Evolutionary conservation across 2,797 vertebrate species (phyloP).

Genomic region (Thalassophryne amazonica): DNA sequence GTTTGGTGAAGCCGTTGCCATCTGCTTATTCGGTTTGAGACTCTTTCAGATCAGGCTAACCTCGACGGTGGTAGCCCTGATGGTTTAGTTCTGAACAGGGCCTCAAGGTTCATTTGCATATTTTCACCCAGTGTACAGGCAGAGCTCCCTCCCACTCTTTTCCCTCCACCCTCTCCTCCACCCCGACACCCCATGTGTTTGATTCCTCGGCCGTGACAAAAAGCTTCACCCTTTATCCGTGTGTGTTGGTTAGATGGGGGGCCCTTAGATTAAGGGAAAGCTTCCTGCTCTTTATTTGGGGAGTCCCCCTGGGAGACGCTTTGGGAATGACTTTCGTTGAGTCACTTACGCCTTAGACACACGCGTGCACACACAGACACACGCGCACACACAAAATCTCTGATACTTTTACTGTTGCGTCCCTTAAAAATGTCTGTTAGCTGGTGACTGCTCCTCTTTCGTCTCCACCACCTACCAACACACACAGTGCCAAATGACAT

Average conservation of each 20-base stretch:
- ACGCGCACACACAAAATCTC: constrained; percentile 29
- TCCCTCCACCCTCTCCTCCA: constrained; percentile 9
- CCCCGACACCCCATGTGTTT: constrained; percentile 65
- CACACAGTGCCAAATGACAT: too few relatives aligned
- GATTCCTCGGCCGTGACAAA: constrained; percentile 82
- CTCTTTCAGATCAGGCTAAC: constrained; percentile 55
- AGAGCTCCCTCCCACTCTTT: constrained; percentile 28
- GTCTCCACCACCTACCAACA: too few relatives aligned
- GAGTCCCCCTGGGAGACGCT: constrained; percentile 67
- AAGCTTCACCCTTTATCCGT: constrained; percentile 78
- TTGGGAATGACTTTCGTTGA: constrained; percentile 69
- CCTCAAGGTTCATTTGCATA: constrained; percentile 70
- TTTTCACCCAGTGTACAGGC: constrained; percentile 63
- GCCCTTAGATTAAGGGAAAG: constrained; percentile 82
- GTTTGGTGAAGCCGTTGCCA: constrained; percentile 41
- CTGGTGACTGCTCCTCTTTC: too few relatives aligned
- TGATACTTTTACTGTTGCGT: constrained; percentile 39
- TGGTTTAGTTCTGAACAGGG: constrained; percentile 57
- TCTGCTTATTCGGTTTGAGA: constrained; percentile 60
- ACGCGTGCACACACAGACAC: constrained; percentile 32
- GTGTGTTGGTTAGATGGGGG: constrained; percentile 69
- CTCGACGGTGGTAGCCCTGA: constrained; percentile 47
- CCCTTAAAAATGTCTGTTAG: too few relatives aligned
- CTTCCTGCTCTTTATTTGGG: constrained; percentile 82
- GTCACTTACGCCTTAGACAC: constrained; percentile 49